Percentiles rank a stretch among this genome's conserved stretches.
Evolutionary conservation across 2,113 vertebrate species (phyloP).

Genomic region (Pyxicephalus adspersus): DNA sequence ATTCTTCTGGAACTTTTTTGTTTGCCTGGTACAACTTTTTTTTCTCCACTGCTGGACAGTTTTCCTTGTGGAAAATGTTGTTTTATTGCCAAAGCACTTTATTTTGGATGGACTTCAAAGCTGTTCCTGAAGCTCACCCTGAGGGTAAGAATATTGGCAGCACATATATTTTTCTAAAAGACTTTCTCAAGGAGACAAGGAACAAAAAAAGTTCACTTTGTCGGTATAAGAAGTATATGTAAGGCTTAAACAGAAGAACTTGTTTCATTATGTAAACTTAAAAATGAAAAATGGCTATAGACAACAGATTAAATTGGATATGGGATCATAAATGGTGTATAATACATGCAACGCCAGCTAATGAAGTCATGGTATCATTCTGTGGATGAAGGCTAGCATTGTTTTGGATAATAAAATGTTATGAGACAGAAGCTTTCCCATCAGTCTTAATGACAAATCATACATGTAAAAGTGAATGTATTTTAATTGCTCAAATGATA

Average conservation of each 20-base stretch:
- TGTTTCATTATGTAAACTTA: neutral
- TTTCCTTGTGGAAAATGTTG: neutral
- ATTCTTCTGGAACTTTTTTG: neutral
- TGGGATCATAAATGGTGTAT: neutral
- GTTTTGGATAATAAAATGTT: neutral
- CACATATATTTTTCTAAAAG: neutral
- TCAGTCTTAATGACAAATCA: neutral
- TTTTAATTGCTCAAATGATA: too few relatives aligned
- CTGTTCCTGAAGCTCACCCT: neutral
- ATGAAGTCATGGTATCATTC: neutral
- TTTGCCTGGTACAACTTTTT: slow-evolving; percentile 20
- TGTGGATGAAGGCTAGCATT: neutral
- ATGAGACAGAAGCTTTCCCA: neutral
- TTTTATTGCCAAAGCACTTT: slow-evolving; percentile 41
- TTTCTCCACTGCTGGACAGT: neutral
- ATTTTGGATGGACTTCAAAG: neutral
- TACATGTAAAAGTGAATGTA: neutral
- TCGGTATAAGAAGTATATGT: neutral
- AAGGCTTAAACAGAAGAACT: neutral
- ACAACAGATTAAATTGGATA: neutral
- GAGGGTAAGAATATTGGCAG: neutral
- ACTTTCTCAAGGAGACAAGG: neutral
- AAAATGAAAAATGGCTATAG: too few relatives aligned
- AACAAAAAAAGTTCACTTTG: neutral
- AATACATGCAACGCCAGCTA: neutral